A percentile compares a stretch with the other conserved stretches of the same genome.
These are phyloP conservation scores for Zaprionus bogoriensis DNA, from an alignment of 2,888 invertebrate genomes.

Conservation along the genomic window DNA sequence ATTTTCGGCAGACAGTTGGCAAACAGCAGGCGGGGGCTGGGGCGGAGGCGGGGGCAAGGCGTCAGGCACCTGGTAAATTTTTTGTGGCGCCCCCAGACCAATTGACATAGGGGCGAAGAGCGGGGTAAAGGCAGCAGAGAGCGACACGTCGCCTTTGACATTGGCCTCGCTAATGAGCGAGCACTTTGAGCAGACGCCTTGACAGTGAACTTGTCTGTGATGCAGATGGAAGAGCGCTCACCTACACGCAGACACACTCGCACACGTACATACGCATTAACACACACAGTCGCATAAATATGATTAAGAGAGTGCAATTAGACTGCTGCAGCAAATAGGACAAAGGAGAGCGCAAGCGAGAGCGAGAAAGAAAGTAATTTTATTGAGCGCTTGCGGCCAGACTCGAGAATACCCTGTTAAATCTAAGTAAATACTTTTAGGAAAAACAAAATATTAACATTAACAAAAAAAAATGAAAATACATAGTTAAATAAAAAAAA, in stretches of 20 bases:
- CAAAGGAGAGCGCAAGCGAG: not conserved
- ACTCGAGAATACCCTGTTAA: not conserved
- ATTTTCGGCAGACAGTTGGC: slow-evolving; percentile 71
- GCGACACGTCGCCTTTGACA: slow-evolving; percentile 74
- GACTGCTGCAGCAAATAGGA: slow-evolving; percentile 1
- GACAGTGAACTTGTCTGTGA: slow-evolving; percentile 61
- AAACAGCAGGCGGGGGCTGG: slow-evolving; percentile 54
- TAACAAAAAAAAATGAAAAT: too few relatives aligned
- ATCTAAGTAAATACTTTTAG: too few relatives aligned
- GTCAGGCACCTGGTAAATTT: slow-evolving; percentile 53
- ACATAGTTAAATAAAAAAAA: too few relatives aligned
- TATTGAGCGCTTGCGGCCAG: too few relatives aligned
- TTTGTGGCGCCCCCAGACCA: slow-evolving; percentile 29
- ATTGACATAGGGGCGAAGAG: not conserved
- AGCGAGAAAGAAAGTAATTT: not conserved
- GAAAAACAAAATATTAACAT: too few relatives aligned
- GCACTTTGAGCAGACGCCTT: slow-evolving; percentile 63
- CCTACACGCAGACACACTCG: not conserved
- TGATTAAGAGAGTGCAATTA: slow-evolving; percentile 18
- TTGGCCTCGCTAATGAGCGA: slow-evolving; percentile 74
- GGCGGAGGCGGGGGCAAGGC: slow-evolving; percentile 25
- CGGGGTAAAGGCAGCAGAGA: slow-evolving; percentile 18
- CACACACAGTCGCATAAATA: slow-evolving; percentile 10
- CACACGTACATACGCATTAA: not conserved
- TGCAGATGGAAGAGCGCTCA: slow-evolving; percentile 24